Conservation (phyloP, 2,113 vertebrate species). For the Neodontobutis hainanensis region DNA sequence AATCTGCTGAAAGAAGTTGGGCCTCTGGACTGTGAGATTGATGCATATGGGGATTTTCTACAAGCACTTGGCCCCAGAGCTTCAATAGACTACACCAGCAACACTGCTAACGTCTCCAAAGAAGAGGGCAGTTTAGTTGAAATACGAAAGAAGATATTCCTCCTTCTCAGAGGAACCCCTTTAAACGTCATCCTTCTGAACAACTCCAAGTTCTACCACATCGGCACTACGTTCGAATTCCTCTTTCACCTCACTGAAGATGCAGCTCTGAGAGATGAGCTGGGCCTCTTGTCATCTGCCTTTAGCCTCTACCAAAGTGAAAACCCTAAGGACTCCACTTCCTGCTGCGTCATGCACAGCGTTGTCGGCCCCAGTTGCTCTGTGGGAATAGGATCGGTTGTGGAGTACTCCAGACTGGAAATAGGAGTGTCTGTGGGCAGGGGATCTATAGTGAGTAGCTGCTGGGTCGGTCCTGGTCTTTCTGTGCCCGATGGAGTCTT, state of each 20-base stretch:
- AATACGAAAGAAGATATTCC: slow-evolving; percentile 83
- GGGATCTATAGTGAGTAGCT: slow-evolving; percentile 85
- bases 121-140: slow-evolving; percentile 72
- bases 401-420: slow-evolving; percentile 87
- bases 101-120: slow-evolving; percentile 72
- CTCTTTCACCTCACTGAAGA: slow-evolving; percentile 85
- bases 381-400: slow-evolving; percentile 79
- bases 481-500: slow-evolving; percentile 80
- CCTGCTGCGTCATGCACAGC: slow-evolving; percentile 85
- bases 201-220: slow-evolving; percentile 93
- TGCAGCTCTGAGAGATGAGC: slow-evolving; percentile 78
- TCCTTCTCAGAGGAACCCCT: slow-evolving; percentile 80
- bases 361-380: slow-evolving; percentile 74
- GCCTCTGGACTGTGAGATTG: slow-evolving; percentile 86
- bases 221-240: slow-evolving; percentile 89
- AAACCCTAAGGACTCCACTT: not conserved
- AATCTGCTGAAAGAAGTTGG: slow-evolving; percentile 79
- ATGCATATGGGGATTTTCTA: slow-evolving; percentile 95
- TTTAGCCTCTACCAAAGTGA: slow-evolving; percentile 74
- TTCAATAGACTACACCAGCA: slow-evolving; percentile 79
- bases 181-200: slow-evolving; percentile 89
- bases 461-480: slow-evolving; percentile 60
- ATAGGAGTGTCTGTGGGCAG: slow-evolving; percentile 76
- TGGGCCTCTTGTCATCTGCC: slow-evolving; percentile 79
- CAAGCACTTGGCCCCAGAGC: slow-evolving; percentile 87